Conservation (phyloP, 2,113 vertebrate species). For the Abramis brama region DNA sequence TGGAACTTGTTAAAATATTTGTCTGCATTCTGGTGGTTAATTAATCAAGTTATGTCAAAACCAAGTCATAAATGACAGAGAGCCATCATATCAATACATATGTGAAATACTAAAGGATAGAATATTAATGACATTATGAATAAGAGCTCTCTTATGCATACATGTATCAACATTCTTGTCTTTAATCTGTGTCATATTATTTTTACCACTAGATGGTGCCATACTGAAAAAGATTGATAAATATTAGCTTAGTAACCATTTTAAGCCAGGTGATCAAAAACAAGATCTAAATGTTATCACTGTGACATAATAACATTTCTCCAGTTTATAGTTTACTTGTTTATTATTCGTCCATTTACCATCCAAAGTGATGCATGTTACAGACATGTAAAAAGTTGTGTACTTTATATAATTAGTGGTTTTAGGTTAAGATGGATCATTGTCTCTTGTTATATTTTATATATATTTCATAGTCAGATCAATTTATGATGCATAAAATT, state of each 20-base stretch:
- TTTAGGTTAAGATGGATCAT: too few species aligned
- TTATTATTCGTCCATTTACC: not conserved
- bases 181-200: not conserved
- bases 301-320: not conserved
- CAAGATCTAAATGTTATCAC: conserved; percentile 44
- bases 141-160: not conserved
- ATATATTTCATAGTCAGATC: not conserved
- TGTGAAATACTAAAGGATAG: not conserved
- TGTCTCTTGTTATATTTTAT: not conserved
- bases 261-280: not conserved
- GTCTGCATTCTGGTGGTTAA: too few species aligned
- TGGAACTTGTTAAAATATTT: too few species aligned
- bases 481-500: not conserved
- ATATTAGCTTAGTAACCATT: not conserved
- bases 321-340: not conserved
- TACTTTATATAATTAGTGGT: not conserved
- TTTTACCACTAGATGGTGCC: conserved; percentile 32
- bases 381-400: not conserved
- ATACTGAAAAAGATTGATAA: not conserved
- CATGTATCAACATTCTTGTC: too few species aligned
- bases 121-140: not conserved
- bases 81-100: too few species aligned
- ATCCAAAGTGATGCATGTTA: not conserved
- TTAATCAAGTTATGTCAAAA: too few species aligned
- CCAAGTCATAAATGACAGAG: too few species aligned